Evolutionary conservation across 2,113 vertebrate genomes (phyloP).

Genomic region (Tetrax tetrax): DNA sequence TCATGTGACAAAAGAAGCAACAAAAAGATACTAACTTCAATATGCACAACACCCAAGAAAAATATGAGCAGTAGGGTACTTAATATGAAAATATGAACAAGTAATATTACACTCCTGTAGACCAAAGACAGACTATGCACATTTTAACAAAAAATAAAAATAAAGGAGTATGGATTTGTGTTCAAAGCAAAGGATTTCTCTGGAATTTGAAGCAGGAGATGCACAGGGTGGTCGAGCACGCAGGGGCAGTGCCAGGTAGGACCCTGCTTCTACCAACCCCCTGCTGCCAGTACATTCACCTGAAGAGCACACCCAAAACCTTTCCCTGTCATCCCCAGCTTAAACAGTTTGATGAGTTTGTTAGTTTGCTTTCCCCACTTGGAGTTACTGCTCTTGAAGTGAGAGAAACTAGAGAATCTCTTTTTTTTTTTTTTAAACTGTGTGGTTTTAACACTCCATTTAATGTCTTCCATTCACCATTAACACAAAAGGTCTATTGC

Average conservation of each 20-base stretch:
- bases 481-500: neutral
- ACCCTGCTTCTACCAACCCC: neutral
- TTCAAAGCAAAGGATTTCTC: neutral
- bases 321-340: too few species aligned
- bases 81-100: neutral
- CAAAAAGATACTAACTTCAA: neutral
- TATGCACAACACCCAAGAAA: neutral
- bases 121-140: fast-evolving
- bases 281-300: neutral
- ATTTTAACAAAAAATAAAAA: neutral
- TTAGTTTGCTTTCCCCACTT: neutral
- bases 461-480: neutral
- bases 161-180: neutral
- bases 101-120: neutral
- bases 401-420: neutral
- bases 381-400: neutral
- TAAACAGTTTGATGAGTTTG: neutral
- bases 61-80: neutral
- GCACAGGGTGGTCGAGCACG: neutral
- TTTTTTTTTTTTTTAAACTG: neutral
- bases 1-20: neutral
- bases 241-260: neutral
- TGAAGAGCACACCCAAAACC: neutral
- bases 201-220: neutral
- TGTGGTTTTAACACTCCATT: neutral